Evolutionary conservation across 35 echinoderm and acorn worm genomes (phyloP), one percentile per base, ranked within the genome.

Genomic region (Lytechinus variegatus): DNA sequence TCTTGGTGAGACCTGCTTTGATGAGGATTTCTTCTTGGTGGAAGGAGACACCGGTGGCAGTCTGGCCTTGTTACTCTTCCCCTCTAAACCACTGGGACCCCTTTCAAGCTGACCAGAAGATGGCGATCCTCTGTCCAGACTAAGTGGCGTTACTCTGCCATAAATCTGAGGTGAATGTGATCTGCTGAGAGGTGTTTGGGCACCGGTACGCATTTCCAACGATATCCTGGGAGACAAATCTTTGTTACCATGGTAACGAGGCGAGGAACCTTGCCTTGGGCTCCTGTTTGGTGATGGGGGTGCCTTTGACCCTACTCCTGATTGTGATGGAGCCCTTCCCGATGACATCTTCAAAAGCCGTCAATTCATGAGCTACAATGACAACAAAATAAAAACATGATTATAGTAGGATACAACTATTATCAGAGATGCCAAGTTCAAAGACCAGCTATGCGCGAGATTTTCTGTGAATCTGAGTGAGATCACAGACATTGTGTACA

Each of bases 1-100:
- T 33, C 88, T 90, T 90, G 88, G 88, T 10, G 88, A 52, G 14
- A 54, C 52, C 88, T 90, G 88, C 88, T 90, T 90, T 90, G 88
- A 44, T 44, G 33, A 44, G 9, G 88, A 52, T 90, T 44, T 90
- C 88, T 90, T 90, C 88, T 90, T 90, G 88, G 27, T 52, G 29
- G 88, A 44, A 44, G 88, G 88, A 5, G 88, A 54, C 29, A 90
- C 88, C 6, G 88, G 88, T 44, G 88, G 88, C 2, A 90, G 88
- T 27, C 88, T 90, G 9, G 88, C 10, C 52, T 54, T 90, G 88
- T 90, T 90, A 54, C 88, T 90, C 66, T 79, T 79, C 14, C 28
- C 88, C 5, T 90, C 29, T 54, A 90, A 90, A 54, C 88, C 52
- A 54, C 88, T 90, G 9, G 88, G 88, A 19, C 29, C 28, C 52